phyloP scores from a whole-genome alignment of 2,888 invertebrate species.

The Agrypnus murinus region DNA sequence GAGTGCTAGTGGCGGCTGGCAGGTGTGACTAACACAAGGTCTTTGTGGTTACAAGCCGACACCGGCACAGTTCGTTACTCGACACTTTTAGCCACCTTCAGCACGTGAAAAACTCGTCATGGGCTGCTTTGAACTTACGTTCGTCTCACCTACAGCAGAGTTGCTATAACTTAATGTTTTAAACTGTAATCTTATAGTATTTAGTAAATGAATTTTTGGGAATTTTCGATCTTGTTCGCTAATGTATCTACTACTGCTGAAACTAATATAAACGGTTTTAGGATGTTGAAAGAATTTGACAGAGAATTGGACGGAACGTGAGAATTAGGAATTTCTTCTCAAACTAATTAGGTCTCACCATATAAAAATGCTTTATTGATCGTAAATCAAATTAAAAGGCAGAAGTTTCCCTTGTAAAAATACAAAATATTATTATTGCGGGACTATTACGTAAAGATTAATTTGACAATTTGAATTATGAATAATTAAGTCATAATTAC shows the following conservation, averaged over 20 bases:
- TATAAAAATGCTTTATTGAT: too few relatives aligned
- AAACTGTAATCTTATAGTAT: slow-evolving; percentile 68
- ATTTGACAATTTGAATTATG: too few relatives aligned
- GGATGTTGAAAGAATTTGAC: slow-evolving; percentile 30
- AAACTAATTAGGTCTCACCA: slow-evolving; percentile 3
- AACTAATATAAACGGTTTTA: too few relatives aligned
- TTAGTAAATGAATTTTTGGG: slow-evolving; percentile 66
- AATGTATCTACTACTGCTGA: too few relatives aligned
- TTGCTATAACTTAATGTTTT: slow-evolving; percentile 68
- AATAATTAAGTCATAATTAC: too few relatives aligned
- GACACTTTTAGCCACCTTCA: slow-evolving; percentile 17
- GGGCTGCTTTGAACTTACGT: slow-evolving; percentile 59
- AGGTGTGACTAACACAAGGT: slow-evolving; percentile 71
- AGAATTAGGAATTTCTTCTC: slow-evolving; percentile 9
- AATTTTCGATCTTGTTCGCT: slow-evolving; percentile 51
- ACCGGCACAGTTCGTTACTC: slow-evolving; percentile 61
- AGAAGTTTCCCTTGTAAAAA: too few relatives aligned
- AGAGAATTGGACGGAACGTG: slow-evolving; percentile 25
- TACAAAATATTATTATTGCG: too few relatives aligned
- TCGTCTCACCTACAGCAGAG: slow-evolving; percentile 69
- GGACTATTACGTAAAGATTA: too few relatives aligned
- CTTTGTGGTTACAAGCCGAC: slow-evolving; percentile 68
- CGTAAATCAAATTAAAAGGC: too few relatives aligned
- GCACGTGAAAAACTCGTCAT: slow-evolving; percentile 23
- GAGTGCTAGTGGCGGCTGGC: slow-evolving; percentile 66